Percentiles rank a stretch among this genome's conserved stretches.
These are phyloP conservation scores for Alcis repandata DNA, from an alignment of 2,888 invertebrate genomes.

Conservation along the genomic window DNA sequence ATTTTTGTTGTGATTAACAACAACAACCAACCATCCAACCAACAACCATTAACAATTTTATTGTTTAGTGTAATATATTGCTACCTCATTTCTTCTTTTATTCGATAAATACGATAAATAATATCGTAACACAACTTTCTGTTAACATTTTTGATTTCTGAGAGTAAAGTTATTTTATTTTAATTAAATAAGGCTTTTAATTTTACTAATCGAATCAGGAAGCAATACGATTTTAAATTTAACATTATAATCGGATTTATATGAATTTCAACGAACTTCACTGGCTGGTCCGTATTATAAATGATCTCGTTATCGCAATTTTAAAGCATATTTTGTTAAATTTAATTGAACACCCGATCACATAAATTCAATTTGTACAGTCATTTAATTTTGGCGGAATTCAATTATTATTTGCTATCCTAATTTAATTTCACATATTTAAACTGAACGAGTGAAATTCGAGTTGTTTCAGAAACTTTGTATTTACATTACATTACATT, in stretches of 20 bases:
- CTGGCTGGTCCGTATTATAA: background rate
- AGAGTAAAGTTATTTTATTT: too few species aligned
- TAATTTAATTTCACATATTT: constrained; percentile 1
- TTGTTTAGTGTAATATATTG: too few species aligned
- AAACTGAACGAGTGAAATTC: background rate
- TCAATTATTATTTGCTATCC: constrained; percentile 4
- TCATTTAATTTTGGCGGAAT: constrained; percentile 3
- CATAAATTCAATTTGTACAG: constrained; percentile 43
- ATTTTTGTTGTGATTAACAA: too few species aligned
- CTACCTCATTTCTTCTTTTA: too few species aligned
- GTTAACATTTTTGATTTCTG: too few species aligned
- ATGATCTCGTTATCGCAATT: constrained; percentile 34
- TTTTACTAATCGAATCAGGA: background rate
- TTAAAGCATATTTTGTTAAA: constrained; percentile 42
- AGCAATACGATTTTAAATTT: background rate
- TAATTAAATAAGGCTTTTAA: background rate
- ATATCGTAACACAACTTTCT: too few species aligned
- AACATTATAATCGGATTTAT: constrained; percentile 6
- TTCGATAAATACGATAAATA: too few species aligned
- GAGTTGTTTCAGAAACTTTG: too few species aligned
- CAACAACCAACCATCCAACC: too few species aligned
- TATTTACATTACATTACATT: too few species aligned
- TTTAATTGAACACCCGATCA: constrained; percentile 50
- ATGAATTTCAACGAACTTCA: constrained; percentile 8
- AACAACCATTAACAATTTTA: too few species aligned